Evolutionary conservation across 2,888 invertebrate species (phyloP).

Genomic region (Drosophila nr. perissopoda): DNA sequence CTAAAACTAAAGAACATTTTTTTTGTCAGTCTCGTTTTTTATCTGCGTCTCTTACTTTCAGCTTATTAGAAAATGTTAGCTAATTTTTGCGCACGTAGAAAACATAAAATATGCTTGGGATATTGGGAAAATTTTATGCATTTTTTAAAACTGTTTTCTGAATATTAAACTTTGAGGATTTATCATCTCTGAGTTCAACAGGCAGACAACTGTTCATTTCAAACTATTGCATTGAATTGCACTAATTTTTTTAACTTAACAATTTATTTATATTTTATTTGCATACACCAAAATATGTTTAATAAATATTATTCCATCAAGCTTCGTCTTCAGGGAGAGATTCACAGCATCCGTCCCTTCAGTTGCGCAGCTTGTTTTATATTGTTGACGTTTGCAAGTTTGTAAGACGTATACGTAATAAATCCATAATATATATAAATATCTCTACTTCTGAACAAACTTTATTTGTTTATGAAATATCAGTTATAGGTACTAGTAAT

Average conservation of each 20-base stretch:
- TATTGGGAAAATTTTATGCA: neutral
- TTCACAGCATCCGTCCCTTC: no score
- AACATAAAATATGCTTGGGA: neutral
- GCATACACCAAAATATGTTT: neutral
- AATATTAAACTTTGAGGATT: neutral
- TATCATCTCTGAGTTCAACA: neutral
- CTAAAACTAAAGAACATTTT: neutral
- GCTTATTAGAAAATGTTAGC: neutral
- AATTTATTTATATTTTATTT: neutral
- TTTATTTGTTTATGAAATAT: no score
- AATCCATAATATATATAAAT: no score
- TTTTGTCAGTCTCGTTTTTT: neutral
- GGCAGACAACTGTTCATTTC: neutral
- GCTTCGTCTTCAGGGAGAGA: no score
- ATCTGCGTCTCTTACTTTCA: neutral
- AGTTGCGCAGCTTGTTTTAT: no score
- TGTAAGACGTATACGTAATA: no score
- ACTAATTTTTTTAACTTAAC: no score
- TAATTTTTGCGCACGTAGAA: neutral
- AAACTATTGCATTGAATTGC: no score
- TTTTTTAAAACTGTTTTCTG: neutral
- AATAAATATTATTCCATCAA: no score
- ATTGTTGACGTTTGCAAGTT: no score
- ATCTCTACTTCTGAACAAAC: no score
- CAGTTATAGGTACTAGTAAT: no score